Evolutionary conservation across 2,888 invertebrate genomes (phyloP).

Genomic region (Terebella lapidaria): DNA sequence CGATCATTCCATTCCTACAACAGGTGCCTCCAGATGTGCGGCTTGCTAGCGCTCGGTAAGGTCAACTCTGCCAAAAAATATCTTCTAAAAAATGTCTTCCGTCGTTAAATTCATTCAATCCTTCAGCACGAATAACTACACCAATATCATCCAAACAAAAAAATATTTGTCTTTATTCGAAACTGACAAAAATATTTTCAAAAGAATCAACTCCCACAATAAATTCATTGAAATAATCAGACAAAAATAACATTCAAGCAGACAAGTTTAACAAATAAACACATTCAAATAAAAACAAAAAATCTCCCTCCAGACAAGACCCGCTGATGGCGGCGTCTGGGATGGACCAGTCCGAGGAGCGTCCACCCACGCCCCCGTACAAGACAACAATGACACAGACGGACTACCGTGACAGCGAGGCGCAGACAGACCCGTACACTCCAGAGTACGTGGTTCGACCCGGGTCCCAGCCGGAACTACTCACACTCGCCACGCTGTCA

Average conservation of each 20-base stretch:
- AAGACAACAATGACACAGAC: constrained; percentile 63
- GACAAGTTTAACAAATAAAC: too few species aligned
- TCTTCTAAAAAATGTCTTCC: neutral
- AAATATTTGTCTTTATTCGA: too few species aligned
- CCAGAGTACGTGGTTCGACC: constrained; percentile 60
- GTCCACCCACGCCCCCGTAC: constrained; percentile 30
- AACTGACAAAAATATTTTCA: too few species aligned
- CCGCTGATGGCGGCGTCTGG: constrained; percentile 30
- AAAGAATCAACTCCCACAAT: too few species aligned
- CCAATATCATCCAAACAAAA: too few species aligned
- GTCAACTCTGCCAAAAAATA: too few species aligned
- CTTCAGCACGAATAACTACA: too few species aligned
- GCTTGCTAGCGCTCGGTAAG: constrained; percentile 44
- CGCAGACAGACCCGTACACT: constrained; percentile 75
- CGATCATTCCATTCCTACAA: constrained; percentile 50
- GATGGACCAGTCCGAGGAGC: constrained; percentile 26
- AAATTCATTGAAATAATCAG: too few species aligned
- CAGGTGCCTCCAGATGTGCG: constrained; percentile 51
- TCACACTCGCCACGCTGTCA: constrained; percentile 63
- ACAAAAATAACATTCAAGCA: too few species aligned
- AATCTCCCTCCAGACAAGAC: constrained; percentile 49
- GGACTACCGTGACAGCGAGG: constrained; percentile 68
- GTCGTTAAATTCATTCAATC: too few species aligned
- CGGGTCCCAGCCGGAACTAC: constrained; percentile 61
- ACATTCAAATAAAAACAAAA: too few species aligned